These are phyloP conservation scores for Ormia ochracea DNA, from an alignment of 2,888 invertebrate species.

Conservation along the genomic window DNA sequence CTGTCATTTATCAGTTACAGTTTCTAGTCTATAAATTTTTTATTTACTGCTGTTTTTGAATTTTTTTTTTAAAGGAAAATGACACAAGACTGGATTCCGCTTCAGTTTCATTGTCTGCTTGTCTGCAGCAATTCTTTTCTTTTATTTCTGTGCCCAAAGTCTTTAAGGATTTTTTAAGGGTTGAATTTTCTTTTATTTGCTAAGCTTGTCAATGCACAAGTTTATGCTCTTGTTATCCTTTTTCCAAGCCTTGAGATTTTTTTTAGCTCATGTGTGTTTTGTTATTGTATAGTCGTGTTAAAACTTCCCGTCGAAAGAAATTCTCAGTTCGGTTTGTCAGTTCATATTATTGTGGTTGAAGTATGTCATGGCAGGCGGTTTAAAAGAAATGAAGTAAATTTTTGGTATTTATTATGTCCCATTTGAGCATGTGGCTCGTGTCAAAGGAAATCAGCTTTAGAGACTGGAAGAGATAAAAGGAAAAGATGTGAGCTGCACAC, in stretches of 20 bases:
- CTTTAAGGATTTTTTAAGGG: constrained; percentile 23
- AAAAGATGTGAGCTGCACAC: neutral
- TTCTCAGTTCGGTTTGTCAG: constrained; percentile 34
- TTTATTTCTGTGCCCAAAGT: neutral
- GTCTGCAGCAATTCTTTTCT: neutral
- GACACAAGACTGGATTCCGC: constrained; percentile 15
- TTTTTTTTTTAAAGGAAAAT: constrained; percentile 3
- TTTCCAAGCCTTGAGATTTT: neutral
- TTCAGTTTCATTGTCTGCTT: neutral
- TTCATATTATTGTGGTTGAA: constrained; percentile 44
- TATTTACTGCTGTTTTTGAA: neutral
- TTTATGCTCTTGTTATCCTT: neutral
- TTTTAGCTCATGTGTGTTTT: constrained; percentile 24
- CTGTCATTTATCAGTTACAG: constrained; percentile 20
- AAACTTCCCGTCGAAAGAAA: constrained; percentile 6
- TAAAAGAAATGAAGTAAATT: neutral
- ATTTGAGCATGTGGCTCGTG: constrained; percentile 55
- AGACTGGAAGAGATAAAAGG: neutral
- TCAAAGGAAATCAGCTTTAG: neutral
- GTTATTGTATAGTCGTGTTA: neutral
- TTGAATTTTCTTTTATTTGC: neutral
- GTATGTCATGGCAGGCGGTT: neutral
- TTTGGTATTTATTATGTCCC: constrained; percentile 42
- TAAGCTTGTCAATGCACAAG: neutral
- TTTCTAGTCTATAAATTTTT: constrained; percentile 36